These are phyloP conservation scores for Sinocyclocheilus grahami DNA, from an alignment of 2,113 vertebrate genomes.

Conservation along the genomic window DNA sequence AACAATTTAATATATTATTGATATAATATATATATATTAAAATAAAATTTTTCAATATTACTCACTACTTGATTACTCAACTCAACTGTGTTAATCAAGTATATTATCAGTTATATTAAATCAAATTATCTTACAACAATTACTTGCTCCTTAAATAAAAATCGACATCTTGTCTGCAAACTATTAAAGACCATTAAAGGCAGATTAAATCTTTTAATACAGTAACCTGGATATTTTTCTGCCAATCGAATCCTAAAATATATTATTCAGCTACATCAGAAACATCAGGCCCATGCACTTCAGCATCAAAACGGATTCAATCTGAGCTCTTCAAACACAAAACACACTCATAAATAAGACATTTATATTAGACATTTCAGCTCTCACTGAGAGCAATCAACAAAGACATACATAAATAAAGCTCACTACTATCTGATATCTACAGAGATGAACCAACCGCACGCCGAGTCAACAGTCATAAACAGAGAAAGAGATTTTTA, in stretches of 20 bases:
- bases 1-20: too few species aligned
- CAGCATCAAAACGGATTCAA: not conserved
- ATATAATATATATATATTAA: too few species aligned
- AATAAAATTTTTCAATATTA: too few species aligned
- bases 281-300: not conserved
- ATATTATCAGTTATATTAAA: too few species aligned
- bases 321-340: not conserved
- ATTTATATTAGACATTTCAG: not conserved
- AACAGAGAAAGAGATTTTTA: constrained; percentile 37
- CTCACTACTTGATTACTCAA: too few species aligned
- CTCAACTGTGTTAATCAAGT: not conserved
- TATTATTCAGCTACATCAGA: not conserved
- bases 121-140: too few species aligned
- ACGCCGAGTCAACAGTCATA: not conserved
- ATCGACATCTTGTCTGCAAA: not conserved
- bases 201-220: not conserved
- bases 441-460: not conserved
- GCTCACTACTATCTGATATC: not conserved
- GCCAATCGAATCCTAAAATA: not conserved
- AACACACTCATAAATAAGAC: not conserved
- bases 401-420: not conserved
- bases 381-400: not conserved
- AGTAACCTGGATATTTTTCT: not conserved
- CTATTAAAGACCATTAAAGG: not conserved
- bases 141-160: not conserved